Conservation (phyloP, 2,797 vertebrate species). For the Myripristis jacobus region DNA sequence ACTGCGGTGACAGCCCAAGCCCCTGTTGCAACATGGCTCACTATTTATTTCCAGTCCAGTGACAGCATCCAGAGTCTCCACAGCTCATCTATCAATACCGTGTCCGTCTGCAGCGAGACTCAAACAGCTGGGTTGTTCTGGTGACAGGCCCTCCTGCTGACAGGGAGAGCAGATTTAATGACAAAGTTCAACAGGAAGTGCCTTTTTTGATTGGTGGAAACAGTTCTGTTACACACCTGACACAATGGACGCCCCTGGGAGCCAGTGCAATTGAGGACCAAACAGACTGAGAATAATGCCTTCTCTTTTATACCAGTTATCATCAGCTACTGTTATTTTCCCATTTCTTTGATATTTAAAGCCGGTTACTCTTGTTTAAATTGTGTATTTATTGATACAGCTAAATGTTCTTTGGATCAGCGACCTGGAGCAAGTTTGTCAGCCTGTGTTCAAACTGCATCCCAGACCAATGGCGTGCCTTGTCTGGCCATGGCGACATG, state of each 20-base stretch:
- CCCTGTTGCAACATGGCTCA: conserved; percentile 70
- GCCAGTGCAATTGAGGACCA: conserved; percentile 82
- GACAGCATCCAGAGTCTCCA: conserved; percentile 71
- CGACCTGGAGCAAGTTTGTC: conserved; percentile 53
- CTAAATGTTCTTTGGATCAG: conserved; percentile 66
- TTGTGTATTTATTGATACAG: conserved; percentile 81
- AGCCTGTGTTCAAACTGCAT: conserved; percentile 36
- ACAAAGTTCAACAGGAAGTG: conserved; percentile 69
- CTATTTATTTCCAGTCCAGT: conserved; percentile 76
- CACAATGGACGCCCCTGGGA: conserved; percentile 74
- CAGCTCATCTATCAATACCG: conserved; percentile 67
- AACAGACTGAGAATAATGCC: conserved; percentile 66
- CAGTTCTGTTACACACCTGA: conserved; percentile 68
- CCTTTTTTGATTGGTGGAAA: conserved; percentile 72
- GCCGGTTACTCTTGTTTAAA: conserved; percentile 66
- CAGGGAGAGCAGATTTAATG: conserved; percentile 63
- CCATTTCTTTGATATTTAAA: conserved; percentile 75
- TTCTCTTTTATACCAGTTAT: conserved; percentile 65
- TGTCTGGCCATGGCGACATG: conserved; percentile 28
- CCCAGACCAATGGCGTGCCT: conserved; percentile 17
- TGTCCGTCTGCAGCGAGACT: conserved; percentile 67
- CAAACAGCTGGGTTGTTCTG: conserved; percentile 71
- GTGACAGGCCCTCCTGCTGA: conserved; percentile 62
- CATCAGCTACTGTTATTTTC: conserved; percentile 71
- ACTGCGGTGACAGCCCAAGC: conserved; percentile 63